Percentiles rank a stretch among this genome's conserved stretches.
Conservation (phyloP, 2,113 vertebrate genomes). For the Gymnocephalus cernua region DNA sequence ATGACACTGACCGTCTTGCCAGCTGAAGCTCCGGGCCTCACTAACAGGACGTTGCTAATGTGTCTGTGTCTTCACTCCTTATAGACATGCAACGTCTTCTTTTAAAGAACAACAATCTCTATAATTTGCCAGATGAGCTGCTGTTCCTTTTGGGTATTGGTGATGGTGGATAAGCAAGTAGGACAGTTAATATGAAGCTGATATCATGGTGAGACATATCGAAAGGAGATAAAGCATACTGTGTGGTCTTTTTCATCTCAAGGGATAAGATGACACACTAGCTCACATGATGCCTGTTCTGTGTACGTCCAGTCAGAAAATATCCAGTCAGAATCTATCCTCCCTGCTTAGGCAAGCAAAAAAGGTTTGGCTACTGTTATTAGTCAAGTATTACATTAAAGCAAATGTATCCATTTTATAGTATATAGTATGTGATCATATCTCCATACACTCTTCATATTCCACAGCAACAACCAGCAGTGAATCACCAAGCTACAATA, state of each 20-base stretch:
- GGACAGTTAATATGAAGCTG: neutral
- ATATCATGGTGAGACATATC: neutral
- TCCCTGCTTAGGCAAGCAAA: too few relatives aligned
- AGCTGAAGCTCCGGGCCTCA: neutral
- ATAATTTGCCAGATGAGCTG: neutral
- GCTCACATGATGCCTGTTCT: neutral
- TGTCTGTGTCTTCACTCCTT: neutral
- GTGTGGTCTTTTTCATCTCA: neutral
- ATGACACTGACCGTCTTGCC: neutral
- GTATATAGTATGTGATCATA: neutral
- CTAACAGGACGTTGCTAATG: slow-evolving; percentile 11
- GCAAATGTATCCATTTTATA: too few relatives aligned
- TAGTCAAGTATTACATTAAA: neutral
- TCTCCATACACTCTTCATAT: neutral
- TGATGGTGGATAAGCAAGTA: neutral
- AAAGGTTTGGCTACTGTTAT: neutral
- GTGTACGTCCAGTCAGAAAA: neutral
- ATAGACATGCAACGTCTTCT: neutral
- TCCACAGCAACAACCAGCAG: neutral
- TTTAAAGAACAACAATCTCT: neutral
- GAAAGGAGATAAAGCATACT: neutral
- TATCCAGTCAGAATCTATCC: neutral
- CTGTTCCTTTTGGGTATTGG: neutral
- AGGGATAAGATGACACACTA: too few relatives aligned
- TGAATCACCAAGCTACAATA: neutral